Evolutionary conservation across 2,888 invertebrate genomes (phyloP).

Genomic region (Aspidapion aeneum): DNA sequence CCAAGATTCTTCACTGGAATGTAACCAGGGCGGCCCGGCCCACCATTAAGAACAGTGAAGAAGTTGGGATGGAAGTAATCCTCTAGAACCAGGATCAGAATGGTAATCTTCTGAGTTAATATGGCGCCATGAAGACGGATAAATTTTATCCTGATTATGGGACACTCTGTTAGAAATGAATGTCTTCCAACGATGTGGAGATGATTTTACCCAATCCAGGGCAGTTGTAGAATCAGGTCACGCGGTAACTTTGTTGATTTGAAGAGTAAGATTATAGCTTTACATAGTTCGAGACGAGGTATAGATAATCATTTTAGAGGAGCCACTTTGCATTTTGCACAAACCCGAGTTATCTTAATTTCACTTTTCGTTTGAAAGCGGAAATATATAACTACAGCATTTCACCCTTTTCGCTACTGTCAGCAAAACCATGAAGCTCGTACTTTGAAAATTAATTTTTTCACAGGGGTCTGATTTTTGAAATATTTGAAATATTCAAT

Average conservation of each 20-base stretch:
- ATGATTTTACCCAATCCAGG: conserved; percentile 3
- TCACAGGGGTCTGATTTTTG: neutral
- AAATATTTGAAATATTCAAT: conserved; percentile 1
- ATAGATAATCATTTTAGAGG: conserved; percentile 6
- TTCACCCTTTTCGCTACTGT: conserved; percentile 7
- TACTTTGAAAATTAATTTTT: neutral
- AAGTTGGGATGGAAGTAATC: no score
- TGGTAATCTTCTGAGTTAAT: conserved; percentile 2
- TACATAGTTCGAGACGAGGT: conserved; percentile 7
- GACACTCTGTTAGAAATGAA: conserved; percentile 16
- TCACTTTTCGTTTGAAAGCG: neutral
- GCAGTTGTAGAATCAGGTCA: conserved; percentile 13
- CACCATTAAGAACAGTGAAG: neutral
- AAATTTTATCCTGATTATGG: conserved; percentile 11
- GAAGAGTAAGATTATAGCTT: conserved; percentile 17
- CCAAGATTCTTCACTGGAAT: no score
- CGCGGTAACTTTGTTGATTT: conserved; percentile 13
- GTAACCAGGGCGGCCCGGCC: no score
- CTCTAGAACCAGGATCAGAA: no score
- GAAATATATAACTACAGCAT: conserved; percentile 9
- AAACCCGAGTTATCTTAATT: neutral
- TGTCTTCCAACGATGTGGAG: conserved; percentile 8
- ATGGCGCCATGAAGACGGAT: conserved; percentile 6
- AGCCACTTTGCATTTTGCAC: conserved; percentile 10
- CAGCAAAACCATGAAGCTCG: conserved; percentile 13